Base-by-base conservation (phyloP, 1,140 invertebrate species). In the Drosophila azteca region DNA sequence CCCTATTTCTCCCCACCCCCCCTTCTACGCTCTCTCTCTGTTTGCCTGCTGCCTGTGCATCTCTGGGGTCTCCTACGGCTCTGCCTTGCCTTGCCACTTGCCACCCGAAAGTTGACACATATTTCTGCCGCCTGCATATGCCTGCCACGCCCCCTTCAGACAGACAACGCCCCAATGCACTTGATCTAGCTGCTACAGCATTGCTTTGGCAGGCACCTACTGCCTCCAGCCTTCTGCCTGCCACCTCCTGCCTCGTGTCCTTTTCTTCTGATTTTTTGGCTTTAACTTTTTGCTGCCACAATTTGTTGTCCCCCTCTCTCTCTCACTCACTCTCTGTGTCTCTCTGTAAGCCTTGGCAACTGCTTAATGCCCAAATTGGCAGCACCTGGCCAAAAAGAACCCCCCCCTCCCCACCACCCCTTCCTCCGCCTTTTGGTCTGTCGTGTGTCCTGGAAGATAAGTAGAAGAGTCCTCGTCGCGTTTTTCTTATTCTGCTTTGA, bases 311-410 rank as follows among this genome's bases (percentile, higher is more conserved):
- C 48, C 31, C 55, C 48, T 22, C 1, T 7, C 43, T 1, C 43
- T 3, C 9, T 31, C 20, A 7, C 20, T 8, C 2, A 2, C 11
- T n/a, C 9, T 39, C 20, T 26, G 7, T 20, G 17, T 20, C 17
- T 20, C 17, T 13, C 35, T 8, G 35, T 35, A 55, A 73, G 70
- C 60, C 63, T 59, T 48, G 73, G 57, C 67, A 84, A 71, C 81
- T 85, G 73, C 79, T 83, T 88, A 79, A 83, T 78, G 71, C 68
- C 78, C 31, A 83, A 88, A 87, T 87, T 87, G 83, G 79, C 83
- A 87, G 83, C 83, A 87, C 83, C 83, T 88, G 83, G 64, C 64
- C 65, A 65, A 74, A 81, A 85, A 68, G 8, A 9, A 9, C 31
- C 11, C 9, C 35, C 35, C 6, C 1, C 29, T 20, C 17, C 1